Evolutionary conservation across 2,113 vertebrate species (phyloP), one percentile per base, ranked within the genome.

Genomic region (Piaya cayana): DNA sequence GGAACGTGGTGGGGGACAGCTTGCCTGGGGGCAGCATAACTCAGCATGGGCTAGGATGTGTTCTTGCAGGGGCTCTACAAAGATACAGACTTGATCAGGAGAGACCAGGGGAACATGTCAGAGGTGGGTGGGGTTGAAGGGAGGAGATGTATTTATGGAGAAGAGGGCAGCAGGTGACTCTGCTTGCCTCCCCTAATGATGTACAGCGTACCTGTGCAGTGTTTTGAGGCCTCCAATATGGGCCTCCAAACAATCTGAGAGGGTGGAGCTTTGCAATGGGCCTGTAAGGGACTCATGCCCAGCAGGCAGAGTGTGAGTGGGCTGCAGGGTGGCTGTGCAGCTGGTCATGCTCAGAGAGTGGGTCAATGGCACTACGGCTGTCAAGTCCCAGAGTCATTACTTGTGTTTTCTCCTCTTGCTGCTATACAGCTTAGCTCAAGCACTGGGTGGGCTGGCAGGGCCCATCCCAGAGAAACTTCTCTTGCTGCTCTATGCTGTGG

Each of bases 381-480:
- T 7, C 0, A 11, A 52, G n/a, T 8, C 36, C 9, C 0, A 6
- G n/a, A 22, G 27, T 18, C 0, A 3, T 1, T 18, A 8, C 32
- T 34, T 1, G 1, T 0, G 0, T 62, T 49, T 64, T 53, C 15
- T 50, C 6, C 4, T 1, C 16, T 37, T 0, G 1, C 15, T 1
- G 1, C 42, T 32, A 15, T 14, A 7, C 0, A 0, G 11, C 18
- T 74, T 0, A 8, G 67, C 70, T 26, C 1, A 2, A 32, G 36
- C 47, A 3, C 29, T 0, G 2, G 25, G 21, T 3, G 11, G 34
- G 29, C 30, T 59, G n/a, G 43, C 11, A 30, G 4, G 5, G 32
- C 30, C 13, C 1, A 2, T 59, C 14, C 30, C 52, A 19, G 32
- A 53, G 45, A 49, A 67, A 25, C 39, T 12, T 29, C 23, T 55